Evolutionary conservation across 2,888 invertebrate genomes (phyloP).

Genomic region (Lasioglossum malachurum): DNA sequence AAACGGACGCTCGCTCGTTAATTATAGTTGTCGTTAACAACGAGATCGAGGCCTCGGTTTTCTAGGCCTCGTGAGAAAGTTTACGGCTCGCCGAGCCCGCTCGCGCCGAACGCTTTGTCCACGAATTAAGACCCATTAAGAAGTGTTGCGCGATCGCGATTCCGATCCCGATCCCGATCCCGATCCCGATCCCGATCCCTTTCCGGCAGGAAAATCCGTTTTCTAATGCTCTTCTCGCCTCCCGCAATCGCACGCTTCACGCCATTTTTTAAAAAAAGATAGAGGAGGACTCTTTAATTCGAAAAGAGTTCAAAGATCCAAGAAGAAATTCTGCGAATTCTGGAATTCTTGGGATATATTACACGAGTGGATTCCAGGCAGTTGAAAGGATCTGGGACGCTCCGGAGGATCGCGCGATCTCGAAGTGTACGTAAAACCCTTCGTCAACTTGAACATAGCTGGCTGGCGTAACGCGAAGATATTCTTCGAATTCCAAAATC

Average conservation of each 20-base stretch:
- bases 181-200: not conserved
- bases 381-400: not conserved
- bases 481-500: not conserved
- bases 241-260: too few relatives aligned
- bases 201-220: not conserved
- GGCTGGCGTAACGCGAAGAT: not conserved
- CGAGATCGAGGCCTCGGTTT: conserved; percentile 2
- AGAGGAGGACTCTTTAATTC: too few relatives aligned
- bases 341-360: not conserved
- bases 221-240: too few relatives aligned
- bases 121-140: not conserved
- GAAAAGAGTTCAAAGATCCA: not conserved
- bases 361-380: not conserved
- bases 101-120: not conserved
- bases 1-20: not conserved
- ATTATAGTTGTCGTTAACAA: conserved; percentile 20
- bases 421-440: not conserved
- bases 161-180: not conserved
- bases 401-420: not conserved
- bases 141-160: not conserved
- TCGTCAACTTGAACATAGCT: not conserved
- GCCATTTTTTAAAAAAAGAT: too few relatives aligned
- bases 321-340: not conserved
- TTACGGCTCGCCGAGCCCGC: not conserved
- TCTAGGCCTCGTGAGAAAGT: conserved; percentile 18